These are phyloP conservation scores for Aromia moschata DNA, from an alignment of 2,888 invertebrate species.

Conservation along the genomic window DNA sequence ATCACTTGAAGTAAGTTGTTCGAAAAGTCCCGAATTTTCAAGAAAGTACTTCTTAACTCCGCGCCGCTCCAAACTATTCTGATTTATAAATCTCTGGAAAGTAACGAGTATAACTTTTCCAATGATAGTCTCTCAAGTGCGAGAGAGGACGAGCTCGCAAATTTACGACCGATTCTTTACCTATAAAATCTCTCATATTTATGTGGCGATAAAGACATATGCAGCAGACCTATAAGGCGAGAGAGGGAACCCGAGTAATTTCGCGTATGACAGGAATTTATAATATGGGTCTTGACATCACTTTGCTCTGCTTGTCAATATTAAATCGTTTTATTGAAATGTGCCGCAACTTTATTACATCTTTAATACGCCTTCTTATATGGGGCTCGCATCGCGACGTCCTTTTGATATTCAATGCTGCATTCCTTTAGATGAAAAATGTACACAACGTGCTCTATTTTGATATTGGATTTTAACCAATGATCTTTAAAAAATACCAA, in stretches of 20 bases:
- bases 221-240: slow-evolving; percentile 33
- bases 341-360: not conserved
- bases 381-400: too few relatives aligned
- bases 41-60: slow-evolving; percentile 20
- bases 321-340: slow-evolving; percentile 17
- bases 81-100: slow-evolving; percentile 42
- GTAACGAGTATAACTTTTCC: slow-evolving; percentile 40
- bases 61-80: slow-evolving; percentile 35
- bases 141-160: slow-evolving; percentile 34
- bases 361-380: too few relatives aligned
- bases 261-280: slow-evolving; percentile 30
- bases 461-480: too few relatives aligned
- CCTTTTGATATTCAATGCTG: too few relatives aligned
- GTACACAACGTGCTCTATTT: too few relatives aligned
- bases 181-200: slow-evolving; percentile 37
- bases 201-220: slow-evolving; percentile 35
- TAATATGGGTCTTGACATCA: slow-evolving; percentile 26
- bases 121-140: slow-evolving; percentile 39
- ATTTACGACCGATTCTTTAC: slow-evolving; percentile 37
- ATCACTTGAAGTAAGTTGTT: slow-evolving; percentile 15
- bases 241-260: slow-evolving; percentile 27
- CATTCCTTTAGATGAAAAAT: too few relatives aligned
- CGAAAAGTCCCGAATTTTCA: slow-evolving; percentile 17
- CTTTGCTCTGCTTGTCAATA: slow-evolving; percentile 19
- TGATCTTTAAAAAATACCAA: too few relatives aligned